phyloP scores from a whole-genome alignment of 1,140 invertebrate genomes.

The Drosophila leontia region DNA sequence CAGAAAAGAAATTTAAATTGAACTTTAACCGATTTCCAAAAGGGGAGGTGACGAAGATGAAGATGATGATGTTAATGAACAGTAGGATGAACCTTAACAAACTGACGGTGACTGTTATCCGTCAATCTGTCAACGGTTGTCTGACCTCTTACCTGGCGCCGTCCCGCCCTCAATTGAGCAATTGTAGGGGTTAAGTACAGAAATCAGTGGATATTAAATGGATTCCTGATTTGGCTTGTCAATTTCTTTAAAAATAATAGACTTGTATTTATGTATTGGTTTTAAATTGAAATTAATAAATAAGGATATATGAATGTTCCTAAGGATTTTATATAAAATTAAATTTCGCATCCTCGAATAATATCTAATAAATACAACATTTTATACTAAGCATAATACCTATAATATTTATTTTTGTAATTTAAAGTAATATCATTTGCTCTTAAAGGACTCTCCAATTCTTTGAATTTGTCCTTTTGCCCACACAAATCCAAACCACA shows the following conservation, averaged over 20 bases:
- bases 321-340: background rate
- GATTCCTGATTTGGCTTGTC: background rate
- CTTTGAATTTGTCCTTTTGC: too few relatives aligned
- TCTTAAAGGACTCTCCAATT: background rate
- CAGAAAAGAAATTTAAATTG: conserved; percentile 30
- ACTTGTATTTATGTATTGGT: background rate
- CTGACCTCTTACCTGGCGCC: conserved; percentile 16
- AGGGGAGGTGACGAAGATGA: background rate
- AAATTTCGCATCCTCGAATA: background rate
- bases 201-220: background rate
- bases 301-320: background rate
- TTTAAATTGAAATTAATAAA: background rate
- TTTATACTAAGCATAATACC: too few relatives aligned
- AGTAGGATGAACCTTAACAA: conserved; percentile 10
- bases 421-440: too few relatives aligned
- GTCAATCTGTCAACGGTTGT: conserved; percentile 41
- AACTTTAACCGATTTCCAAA: conserved; percentile 14
- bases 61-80: conserved; percentile 30
- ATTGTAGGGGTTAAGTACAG: background rate
- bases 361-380: background rate
- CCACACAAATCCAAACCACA: background rate
- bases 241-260: background rate
- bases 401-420: background rate
- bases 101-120: conserved; percentile 28
- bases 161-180: conserved; percentile 5